Evolutionary conservation across 2,888 invertebrate genomes (phyloP).

Genomic region (Yponomeuta cagnagella): DNA sequence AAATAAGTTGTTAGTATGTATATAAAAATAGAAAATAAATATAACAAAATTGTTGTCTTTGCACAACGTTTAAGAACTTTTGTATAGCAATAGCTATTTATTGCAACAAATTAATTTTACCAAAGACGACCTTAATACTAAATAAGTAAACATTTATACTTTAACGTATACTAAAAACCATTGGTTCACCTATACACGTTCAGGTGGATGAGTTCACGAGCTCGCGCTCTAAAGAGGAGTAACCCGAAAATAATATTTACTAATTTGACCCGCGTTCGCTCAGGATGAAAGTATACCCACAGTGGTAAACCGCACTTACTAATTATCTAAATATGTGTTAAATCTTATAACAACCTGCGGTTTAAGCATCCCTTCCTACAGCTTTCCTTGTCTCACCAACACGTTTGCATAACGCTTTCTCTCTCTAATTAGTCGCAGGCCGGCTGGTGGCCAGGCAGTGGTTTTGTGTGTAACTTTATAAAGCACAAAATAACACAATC

Average conservation of each 20-base stretch:
- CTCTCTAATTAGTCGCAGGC: slow-evolving; percentile 33
- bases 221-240: background rate
- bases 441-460: slow-evolving; percentile 17
- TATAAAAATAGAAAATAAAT: no score
- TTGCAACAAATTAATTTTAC: no score
- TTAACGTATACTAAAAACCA: background rate
- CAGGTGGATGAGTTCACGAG: background rate
- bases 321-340: slow-evolving; percentile 73
- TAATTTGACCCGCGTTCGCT: slow-evolving; percentile 40
- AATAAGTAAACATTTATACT: no score
- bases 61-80: no score
- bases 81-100: no score
- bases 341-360: slow-evolving; percentile 71
- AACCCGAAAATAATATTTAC: slow-evolving; percentile 62
- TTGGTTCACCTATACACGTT: background rate
- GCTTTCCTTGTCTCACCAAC: slow-evolving; percentile 44
- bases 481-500: background rate
- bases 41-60: no score
- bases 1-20: no score
- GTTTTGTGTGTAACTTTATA: slow-evolving; percentile 12
- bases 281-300: slow-evolving; percentile 38
- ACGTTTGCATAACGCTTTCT: slow-evolving; percentile 27
- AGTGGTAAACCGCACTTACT: slow-evolving; percentile 69
- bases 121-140: no score
- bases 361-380: slow-evolving; percentile 48